These are phyloP conservation scores for Uria lomvia DNA, from an alignment of 2,113 vertebrate genomes.

Conservation along the genomic window DNA sequence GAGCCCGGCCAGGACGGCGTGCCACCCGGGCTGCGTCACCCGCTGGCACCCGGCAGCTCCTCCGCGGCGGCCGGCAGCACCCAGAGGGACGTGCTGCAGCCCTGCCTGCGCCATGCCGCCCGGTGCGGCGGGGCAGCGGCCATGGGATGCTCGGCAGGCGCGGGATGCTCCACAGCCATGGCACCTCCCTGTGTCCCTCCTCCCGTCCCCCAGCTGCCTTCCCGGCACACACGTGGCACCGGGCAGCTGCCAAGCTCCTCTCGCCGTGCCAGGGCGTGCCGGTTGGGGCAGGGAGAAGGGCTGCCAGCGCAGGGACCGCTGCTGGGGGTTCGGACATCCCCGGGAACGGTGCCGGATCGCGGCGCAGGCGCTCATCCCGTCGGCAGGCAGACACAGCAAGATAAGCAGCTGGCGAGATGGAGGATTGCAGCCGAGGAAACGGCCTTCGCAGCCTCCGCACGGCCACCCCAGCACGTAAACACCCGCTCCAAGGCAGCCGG, in stretches of 20 bases:
- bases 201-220: background rate
- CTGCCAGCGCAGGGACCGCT: background rate
- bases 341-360: fast-evolving
- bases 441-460: background rate
- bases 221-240: background rate
- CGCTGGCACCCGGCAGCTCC: background rate
- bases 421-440: background rate
- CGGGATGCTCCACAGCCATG: fast-evolving
- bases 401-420: background rate
- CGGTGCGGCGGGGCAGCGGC: fast-evolving
- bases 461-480: background rate
- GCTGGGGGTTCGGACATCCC: background rate
- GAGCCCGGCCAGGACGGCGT: background rate
- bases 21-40: conserved; percentile 22
- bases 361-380: fast-evolving
- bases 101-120: fast-evolving
- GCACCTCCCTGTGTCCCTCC: background rate
- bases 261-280: background rate
- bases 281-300: background rate
- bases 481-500: fast-evolving
- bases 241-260: conserved; percentile 11
- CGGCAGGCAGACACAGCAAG: background rate
- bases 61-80: fast-evolving
- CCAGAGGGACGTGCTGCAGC: background rate
- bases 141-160: fast-evolving